Base-by-base conservation (phyloP, 2,888 invertebrate genomes). In the Stegana nigrithorax region DNA sequence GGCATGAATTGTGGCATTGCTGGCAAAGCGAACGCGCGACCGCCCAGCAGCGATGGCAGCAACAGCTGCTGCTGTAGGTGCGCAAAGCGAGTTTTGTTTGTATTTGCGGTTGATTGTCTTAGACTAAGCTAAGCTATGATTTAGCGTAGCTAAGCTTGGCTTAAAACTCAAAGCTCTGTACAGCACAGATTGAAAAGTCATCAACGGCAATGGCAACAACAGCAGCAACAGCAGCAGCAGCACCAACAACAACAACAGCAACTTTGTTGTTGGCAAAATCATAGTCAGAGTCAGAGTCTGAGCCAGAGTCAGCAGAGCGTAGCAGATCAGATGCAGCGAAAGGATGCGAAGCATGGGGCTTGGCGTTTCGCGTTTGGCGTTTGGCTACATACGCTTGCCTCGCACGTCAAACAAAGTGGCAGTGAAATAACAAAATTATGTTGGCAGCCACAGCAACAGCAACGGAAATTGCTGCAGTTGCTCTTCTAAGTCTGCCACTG, bases 351-450 rank as follows among this genome's bases (percentile, higher is more conserved):
- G n/a, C n/a, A n/a, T n/a, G n/a, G n/a, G n/a, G n/a, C n/a, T n/a
- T n/a, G n/a, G n/a, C n/a, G n/a, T n/a, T n/a, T n/a, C n/a, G n/a
- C n/a, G n/a, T n/a, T n/a, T n/a, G n/a, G n/a, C n/a, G n/a, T n/a
- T n/a, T n/a, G n/a, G n/a, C n/a, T n/a, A n/a, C n/a, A n/a, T n/a
- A n/a, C n/a, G n/a, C n/a, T n/a, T n/a, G n/a, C n/a, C n/a, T 75
- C 73, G 73, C 77, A 76, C 75, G 75, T 75, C 77, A 76, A 75
- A 77, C 78, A 78, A 77, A 74, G 72, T 75, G 74, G 78, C 72
- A 78, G 74, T 77, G 75, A 77, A 78, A 77, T 77, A 75, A 75
- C 74, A 77, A 77, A 77, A 77, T 77, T 77, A 77, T 76, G 76
- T 76, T 77, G 75, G 75, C 73, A 75, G 75, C 76, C 75, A 75